These are phyloP conservation scores for Octopus sinensis DNA, from an alignment of 1,140 invertebrate genomes.

Conservation along the genomic window DNA sequence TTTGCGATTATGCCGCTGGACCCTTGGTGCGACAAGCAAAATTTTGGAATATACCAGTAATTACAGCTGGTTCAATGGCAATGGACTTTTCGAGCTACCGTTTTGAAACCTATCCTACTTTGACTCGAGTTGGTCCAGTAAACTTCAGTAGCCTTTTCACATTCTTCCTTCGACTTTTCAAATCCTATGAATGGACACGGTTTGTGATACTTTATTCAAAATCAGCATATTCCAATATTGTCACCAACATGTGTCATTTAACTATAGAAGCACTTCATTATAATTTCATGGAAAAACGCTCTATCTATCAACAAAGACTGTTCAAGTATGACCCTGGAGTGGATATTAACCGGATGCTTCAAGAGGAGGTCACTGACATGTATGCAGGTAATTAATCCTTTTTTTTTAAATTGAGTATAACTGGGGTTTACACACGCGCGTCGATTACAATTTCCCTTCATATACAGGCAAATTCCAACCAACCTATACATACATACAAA, in stretches of 20 bases:
- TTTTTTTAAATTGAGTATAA: too few relatives aligned
- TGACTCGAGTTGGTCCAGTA: slow-evolving; percentile 79
- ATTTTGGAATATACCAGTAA: slow-evolving; percentile 81
- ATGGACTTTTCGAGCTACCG: slow-evolving; percentile 65
- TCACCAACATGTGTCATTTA: slow-evolving; percentile 36
- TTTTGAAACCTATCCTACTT: slow-evolving; percentile 65
- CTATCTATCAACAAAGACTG: slow-evolving; percentile 23
- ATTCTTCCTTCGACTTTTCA: slow-evolving; percentile 67
- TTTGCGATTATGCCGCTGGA: slow-evolving; percentile 85
- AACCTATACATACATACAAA: too few relatives aligned
- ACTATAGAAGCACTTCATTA: slow-evolving; percentile 29
- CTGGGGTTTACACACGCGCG: too few relatives aligned
- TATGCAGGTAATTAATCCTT: slow-evolving; percentile 29
- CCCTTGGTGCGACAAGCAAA: slow-evolving; percentile 81
- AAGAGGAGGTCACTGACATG: slow-evolving; percentile 23
- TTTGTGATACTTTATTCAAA: slow-evolving; percentile 70
- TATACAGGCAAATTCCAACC: too few relatives aligned
- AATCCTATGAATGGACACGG: slow-evolving; percentile 66
- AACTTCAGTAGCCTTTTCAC: slow-evolving; percentile 70
- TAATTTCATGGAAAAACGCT: slow-evolving; percentile 10
- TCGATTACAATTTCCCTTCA: too few relatives aligned
- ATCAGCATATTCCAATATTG: slow-evolving; percentile 60
- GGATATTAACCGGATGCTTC: slow-evolving; percentile 19
- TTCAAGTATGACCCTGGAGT: slow-evolving; percentile 22
- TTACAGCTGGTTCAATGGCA: slow-evolving; percentile 79